Evolutionary conservation across 2,797 vertebrate genomes (phyloP).

Genomic region (Taeniopygia guttata): DNA sequence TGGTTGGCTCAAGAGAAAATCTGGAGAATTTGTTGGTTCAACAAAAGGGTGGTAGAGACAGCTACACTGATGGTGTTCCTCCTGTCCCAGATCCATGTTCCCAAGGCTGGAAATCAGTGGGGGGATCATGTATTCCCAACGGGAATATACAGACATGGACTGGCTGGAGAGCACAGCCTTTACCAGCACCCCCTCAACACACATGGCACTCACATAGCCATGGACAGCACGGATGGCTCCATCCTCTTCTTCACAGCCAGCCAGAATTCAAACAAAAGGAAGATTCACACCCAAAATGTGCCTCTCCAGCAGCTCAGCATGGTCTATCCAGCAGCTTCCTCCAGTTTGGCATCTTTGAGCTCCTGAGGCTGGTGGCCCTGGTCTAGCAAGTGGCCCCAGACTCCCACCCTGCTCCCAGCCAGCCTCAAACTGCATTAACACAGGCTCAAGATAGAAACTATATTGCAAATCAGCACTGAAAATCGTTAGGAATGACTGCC

Average conservation of each 20-base stretch:
- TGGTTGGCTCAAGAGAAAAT: neutral
- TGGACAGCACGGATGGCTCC: neutral
- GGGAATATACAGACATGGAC: neutral
- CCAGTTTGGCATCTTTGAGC: neutral
- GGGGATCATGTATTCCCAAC: accelerated
- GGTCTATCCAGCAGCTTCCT: accelerated
- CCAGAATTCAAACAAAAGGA: accelerated
- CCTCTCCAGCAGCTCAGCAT: neutral
- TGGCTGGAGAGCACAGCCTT: neutral
- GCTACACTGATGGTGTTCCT: neutral
- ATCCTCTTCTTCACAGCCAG: neutral
- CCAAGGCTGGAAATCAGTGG: accelerated
- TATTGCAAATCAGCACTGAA: neutral
- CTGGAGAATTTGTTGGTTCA: neutral
- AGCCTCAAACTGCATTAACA: neutral
- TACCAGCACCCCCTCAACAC: neutral
- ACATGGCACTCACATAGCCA: accelerated
- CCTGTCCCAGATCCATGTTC: neutral
- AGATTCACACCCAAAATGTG: neutral
- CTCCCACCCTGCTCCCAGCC: neutral
- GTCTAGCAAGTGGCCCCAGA: neutral
- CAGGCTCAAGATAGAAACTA: neutral
- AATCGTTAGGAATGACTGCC: neutral
- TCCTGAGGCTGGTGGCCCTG: neutral
- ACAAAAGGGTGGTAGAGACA: neutral